Evolutionary conservation across 2,888 invertebrate species (phyloP).

Genomic region (Xanthorhoe spadicearia): DNA sequence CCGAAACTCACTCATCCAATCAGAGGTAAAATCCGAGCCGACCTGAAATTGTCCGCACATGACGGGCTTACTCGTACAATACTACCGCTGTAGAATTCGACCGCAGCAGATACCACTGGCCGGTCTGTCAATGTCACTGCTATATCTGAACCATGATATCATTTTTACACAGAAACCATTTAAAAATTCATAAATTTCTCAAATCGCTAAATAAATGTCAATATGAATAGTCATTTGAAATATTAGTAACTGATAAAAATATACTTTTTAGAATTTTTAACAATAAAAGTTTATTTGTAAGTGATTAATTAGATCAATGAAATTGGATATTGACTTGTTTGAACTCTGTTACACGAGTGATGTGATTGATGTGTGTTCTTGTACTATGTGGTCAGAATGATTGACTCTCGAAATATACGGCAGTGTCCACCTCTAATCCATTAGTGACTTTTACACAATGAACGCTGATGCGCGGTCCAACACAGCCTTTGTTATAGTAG

Average conservation of each 20-base stretch:
- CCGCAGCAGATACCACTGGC: conserved; percentile 29
- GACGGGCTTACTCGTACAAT: conserved; percentile 35
- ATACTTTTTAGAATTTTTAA: no score
- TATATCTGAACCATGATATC: conserved; percentile 3
- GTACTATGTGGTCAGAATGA: neutral
- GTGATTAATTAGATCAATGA: no score
- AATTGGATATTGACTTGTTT: neutral
- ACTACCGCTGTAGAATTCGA: conserved; percentile 26
- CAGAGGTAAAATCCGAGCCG: conserved; percentile 33
- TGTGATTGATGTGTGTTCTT: neutral
- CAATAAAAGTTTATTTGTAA: no score
- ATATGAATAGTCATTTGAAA: no score
- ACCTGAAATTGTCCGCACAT: conserved; percentile 35
- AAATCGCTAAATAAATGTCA: no score
- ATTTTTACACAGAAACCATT: neutral
- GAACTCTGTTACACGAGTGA: neutral
- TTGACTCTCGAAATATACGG: conserved; percentile 13
- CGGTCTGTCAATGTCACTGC: conserved; percentile 7
- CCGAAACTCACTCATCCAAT: conserved; percentile 35
- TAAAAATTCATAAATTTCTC: neutral
- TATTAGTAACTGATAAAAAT: no score
- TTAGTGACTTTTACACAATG: conserved; percentile 77
- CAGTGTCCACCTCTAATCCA: conserved; percentile 71
- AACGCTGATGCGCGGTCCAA: conserved; percentile 52
- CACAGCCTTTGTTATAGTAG: conserved; percentile 46